Base-by-base conservation (phyloP, 2,888 invertebrate species). In the Pasiphila rectangulata region DNA sequence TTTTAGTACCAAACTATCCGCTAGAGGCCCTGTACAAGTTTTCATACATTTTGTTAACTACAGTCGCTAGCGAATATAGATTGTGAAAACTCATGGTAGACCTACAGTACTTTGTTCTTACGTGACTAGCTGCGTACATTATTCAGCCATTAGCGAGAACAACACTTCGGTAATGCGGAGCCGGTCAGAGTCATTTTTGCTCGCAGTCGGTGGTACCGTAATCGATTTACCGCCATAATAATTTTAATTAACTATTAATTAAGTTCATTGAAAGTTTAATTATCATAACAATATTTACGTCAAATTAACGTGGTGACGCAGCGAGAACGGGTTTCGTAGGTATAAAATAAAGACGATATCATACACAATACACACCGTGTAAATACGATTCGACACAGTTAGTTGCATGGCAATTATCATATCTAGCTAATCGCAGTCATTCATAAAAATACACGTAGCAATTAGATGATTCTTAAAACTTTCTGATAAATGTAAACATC, bases 81-180 rank as follows among this genome's bases (percentile, higher is more conserved):
- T n/a, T n/a, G n/a, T n/a, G n/a, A n/a, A n/a, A n/a, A n/a, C n/a
- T n/a, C n/a, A n/a, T n/a, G n/a, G n/a, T n/a, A n/a, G n/a, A n/a
- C n/a, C n/a, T n/a, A n/a, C n/a, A n/a, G n/a, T 73, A 71, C 67
- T 74, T 67, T 66, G 70, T 72, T 71, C 69, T 70, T 69, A 74
- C 74, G 70, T 72, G 72, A 72, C 72, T 72, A 69, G 69, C 64
- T 67, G 72, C 66, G 63, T 72, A 78, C 75, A 72, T 74, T 76
- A 75, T 72, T 73, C 71, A 63, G 59, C 72, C 72, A 79, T 79
- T 79, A 78, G 70, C 63, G 67, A 17, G 41, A 62, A 68, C 65
- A 61, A 59, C 65, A 67, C 62, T 59, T 56, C 41, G 60, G 58
- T 59, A 56, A 67, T 62, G 61, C 61, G 54, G 61, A 62, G 61